Base-by-base conservation (phyloP, 2,113 vertebrate genomes). In the Halcyon senegalensis region DNA sequence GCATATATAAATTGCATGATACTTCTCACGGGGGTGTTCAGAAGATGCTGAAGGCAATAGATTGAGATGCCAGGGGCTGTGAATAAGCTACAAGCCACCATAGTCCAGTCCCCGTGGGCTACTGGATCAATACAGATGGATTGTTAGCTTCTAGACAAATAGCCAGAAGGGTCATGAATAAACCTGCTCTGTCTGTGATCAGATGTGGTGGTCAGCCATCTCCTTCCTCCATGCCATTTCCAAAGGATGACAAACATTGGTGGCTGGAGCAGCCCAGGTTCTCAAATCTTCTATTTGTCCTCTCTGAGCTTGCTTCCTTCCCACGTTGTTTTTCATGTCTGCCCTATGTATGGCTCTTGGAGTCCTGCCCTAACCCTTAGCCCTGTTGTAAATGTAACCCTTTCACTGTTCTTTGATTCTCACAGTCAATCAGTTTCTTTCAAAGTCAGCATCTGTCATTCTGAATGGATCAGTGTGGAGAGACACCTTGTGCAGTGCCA, bases 391-490 rank as follows among this genome's bases (percentile, higher is more conserved):
- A 81, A 16, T 31, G 56, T 68, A 46, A 84, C 14, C 13, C 37
- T 74, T 74, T 67, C 6, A 48, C 55, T 67, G 23, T 60, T 63
- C 58, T 59, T 87, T 37, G 10, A 28, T 53, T 78, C 28, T 55
- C 13, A 3, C 16, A 30, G 15, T 67, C 31, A 50, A 0, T 55
- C 48, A 62, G 3, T 37, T 20, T 68, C 23, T 80, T 89, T 50
- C 28, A 24, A 58, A 68, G 39, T 27, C 44, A 7, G 3, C 10
- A 31, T 63, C 37, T 67, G 48, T 33, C 28, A 5, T 69, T 66
- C 55, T 43, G 44, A 39, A 62, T 23, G 31, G 24, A 30, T 60
- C 9, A 1, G 12, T 0, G 0, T 6, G n/a, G n/a, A 74, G 39
- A 48, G 12, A n/a, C 19, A 10, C 13, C 7, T 55, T 10, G 17